Base-by-base conservation (phyloP, 2,113 vertebrate genomes). In the Oenanthe oenanthe region DNA sequence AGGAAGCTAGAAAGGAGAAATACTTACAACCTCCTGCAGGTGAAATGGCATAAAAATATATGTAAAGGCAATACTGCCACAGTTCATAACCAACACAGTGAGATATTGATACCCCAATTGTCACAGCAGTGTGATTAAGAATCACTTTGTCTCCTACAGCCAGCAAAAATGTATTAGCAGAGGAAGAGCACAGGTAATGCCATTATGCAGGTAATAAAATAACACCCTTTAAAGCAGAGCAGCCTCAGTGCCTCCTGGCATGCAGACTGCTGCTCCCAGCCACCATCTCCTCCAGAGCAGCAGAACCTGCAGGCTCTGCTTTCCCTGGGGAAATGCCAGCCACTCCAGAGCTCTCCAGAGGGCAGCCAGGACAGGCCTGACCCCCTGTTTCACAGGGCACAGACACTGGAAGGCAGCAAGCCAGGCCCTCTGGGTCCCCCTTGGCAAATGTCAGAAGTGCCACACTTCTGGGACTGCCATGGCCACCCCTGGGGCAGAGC, bases 201-300 rank as follows among this genome's bases (percentile, higher is more conserved):
- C 70, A 40, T 68, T 88, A 80, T 34, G 36, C 76, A 93, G 63
- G 47, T 83, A 72, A 88, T 75, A 60, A 83, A 83, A 91, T 51
- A 72, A 47, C 56, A 47, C 45, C n/a, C 32, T 82, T 62, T 21
- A 56, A 56, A 73, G 18, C 50, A 57, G 51, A 93, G 60, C 10
- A 71, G 24, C 4, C 61, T 60, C 6, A 0, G 16, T 29, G 36
- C 36, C 67, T 83, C 22, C n/a, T 76, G 84, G 42, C 40, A 18
- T 1, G 3, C 51, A 63, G 29, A 3, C 13, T 90, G 34, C 51
- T 34, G 67, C n/a, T 73, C 14, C 38, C 62, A 67, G 76, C 11
- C 2, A 3, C 36, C 0, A 0, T 19, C 45, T 36, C 12, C 56
- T 50, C 19, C 54, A 29, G 15, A 45, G 31, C 60, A 61, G 68